Evolutionary conservation across 1,140 invertebrate species (phyloP), one percentile per base, ranked within the genome.

Genomic region (Littorina saxatilis): DNA sequence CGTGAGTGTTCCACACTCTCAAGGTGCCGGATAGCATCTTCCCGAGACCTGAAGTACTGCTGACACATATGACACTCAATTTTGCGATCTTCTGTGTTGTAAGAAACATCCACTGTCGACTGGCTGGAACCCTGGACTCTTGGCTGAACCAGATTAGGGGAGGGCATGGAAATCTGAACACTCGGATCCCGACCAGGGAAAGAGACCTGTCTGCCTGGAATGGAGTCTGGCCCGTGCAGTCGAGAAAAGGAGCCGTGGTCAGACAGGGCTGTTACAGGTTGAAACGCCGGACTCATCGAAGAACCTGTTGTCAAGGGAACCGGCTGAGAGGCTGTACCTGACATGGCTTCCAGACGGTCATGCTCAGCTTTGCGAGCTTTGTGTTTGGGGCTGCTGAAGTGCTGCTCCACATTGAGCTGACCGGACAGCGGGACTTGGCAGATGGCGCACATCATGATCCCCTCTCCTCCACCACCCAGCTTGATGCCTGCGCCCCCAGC

Each of bases 351-450:
- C 66, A 20, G 11, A 32, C 66, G 66, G 35, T 68, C 13, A 23
- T 39, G 35, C 66, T 68, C 66, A 13, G 1, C 2, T 39, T 68
- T 68, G 35, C 66, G 66, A 15, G 66, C 66, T 39, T 23, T 37
- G 50, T 89, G 88, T 61, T 88, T 86, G 15, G 72, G 84, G 68
- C 88, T 87, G 20, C 47, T 61, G 50, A 82, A 80, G 63, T 89
- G 88, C 63, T 89, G 84, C 35, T 79, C 11, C 39, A 85, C 86
- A 80, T 83, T 88, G 23, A 81, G 84, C 43, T 73, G 61, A 29
- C 88, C 83, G 80, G 83, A 77, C 39, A 87, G 87, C 13, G 83
- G 40, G 50, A 86, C 83, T 15, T 84, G 79, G 83, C 89, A 90
- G 35, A 88, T 81, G 27, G 82, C 55, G 78, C 89, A 90, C 82